Evolutionary conservation across 2,888 invertebrate genomes (phyloP).

Genomic region (Athalia rosae): DNA sequence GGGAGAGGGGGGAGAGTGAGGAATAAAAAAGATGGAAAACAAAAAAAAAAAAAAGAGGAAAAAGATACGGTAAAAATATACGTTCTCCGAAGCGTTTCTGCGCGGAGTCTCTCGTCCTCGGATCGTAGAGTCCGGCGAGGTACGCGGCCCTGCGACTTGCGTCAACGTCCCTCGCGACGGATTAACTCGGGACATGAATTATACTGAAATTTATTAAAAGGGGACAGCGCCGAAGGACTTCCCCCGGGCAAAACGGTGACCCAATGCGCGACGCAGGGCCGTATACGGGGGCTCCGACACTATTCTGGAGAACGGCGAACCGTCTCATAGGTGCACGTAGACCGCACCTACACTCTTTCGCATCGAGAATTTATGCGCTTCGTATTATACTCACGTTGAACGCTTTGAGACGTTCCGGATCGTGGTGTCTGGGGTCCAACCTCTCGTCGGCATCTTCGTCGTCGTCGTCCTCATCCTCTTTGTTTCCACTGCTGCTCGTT

Average conservation of each 20-base stretch:
- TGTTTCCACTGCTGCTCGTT: slow-evolving; percentile 91
- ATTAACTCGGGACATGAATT: slow-evolving; percentile 27
- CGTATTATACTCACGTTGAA: slow-evolving; percentile 92
- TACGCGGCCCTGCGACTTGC: slow-evolving; percentile 9
- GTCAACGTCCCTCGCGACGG: slow-evolving; percentile 32
- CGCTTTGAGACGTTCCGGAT: slow-evolving; percentile 95
- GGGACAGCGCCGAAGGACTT: slow-evolving; percentile 19
- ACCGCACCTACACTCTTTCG: neutral
- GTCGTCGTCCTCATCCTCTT: slow-evolving; percentile 89
- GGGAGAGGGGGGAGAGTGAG: slow-evolving; percentile 45
- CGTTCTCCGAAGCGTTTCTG: slow-evolving; percentile 27
- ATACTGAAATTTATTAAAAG: slow-evolving; percentile 27
- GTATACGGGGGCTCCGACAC: neutral
- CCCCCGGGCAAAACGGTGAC: neutral
- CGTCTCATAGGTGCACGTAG: neutral
- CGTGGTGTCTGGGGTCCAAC: slow-evolving; percentile 90
- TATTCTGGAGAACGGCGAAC: neutral
- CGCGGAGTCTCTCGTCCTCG: slow-evolving; percentile 4
- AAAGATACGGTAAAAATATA: slow-evolving; percentile 23
- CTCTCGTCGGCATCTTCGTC: slow-evolving; percentile 95
- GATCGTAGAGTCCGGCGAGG: neutral
- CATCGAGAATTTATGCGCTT: neutral
- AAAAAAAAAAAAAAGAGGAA: slow-evolving; percentile 40
- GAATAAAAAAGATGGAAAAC: slow-evolving; percentile 34
- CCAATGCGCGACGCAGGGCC: neutral